Evolutionary conservation across 2,113 vertebrate genomes (phyloP).

Genomic region (Platysteira castanea): DNA sequence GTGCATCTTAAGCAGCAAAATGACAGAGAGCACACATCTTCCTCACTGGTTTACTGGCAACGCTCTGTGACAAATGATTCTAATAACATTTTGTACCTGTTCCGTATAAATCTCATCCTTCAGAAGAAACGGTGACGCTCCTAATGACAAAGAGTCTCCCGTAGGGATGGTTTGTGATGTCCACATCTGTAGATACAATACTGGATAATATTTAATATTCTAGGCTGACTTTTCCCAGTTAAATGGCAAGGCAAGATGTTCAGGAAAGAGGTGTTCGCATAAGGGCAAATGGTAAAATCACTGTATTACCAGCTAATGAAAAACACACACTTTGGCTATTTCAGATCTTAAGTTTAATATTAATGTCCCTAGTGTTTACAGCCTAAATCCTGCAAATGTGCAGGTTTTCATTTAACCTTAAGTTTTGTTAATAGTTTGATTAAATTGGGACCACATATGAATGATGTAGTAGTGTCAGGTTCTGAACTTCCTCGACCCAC

Average conservation of each 20-base stretch:
- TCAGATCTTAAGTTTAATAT: background rate
- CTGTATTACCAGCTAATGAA: background rate
- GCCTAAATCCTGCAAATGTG: background rate
- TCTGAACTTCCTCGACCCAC: background rate
- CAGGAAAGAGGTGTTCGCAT: background rate
- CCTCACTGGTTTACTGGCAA: background rate
- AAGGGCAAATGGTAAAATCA: background rate
- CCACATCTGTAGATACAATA: background rate
- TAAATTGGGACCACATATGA: background rate
- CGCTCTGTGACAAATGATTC: background rate
- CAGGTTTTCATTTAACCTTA: background rate
- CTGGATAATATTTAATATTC: background rate
- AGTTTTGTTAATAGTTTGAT: background rate
- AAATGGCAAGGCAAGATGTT: background rate
- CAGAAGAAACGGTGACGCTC: background rate
- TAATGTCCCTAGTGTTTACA: background rate
- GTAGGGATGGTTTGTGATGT: background rate
- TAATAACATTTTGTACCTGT: conserved; percentile 18
- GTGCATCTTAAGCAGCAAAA: conserved; percentile 19
- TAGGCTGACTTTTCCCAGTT: background rate
- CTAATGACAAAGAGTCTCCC: background rate
- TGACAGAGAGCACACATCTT: background rate
- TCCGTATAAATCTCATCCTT: background rate
- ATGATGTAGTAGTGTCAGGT: background rate
- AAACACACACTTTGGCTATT: background rate